Conservation (phyloP, 2,113 vertebrate species). For the Chroicocephalus ridibundus region DNA sequence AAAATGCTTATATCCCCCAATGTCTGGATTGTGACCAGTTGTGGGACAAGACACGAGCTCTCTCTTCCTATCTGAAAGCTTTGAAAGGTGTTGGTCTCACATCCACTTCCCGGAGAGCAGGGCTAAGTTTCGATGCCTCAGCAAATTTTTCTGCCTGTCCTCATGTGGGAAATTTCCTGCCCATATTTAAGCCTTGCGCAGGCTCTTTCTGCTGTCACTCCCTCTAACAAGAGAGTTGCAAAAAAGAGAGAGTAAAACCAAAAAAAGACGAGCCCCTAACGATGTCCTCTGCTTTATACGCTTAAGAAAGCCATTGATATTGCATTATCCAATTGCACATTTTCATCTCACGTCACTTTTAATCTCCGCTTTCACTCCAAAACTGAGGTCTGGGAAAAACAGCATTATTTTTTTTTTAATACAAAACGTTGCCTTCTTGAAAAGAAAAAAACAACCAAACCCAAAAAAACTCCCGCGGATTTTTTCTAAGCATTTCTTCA, state of each 20-base stretch:
- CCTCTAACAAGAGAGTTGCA: background rate
- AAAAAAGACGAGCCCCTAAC: background rate
- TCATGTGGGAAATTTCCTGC: slow-evolving; percentile 39
- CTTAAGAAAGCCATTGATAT: slow-evolving; percentile 7
- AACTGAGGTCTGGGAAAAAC: slow-evolving; percentile 60
- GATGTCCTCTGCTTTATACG: background rate
- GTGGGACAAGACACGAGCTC: background rate
- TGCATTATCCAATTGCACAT: slow-evolving; percentile 30
- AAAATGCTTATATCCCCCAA: background rate
- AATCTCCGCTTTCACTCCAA: slow-evolving; percentile 43
- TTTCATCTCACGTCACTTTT: slow-evolving; percentile 57
- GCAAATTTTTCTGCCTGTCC: background rate
- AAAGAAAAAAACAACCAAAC: background rate
- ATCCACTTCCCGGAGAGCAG: background rate
- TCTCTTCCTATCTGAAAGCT: background rate
- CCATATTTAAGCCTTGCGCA: background rate
- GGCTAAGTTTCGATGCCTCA: background rate
- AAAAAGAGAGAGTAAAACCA: background rate
- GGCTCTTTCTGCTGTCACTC: background rate
- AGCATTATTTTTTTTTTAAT: background rate
- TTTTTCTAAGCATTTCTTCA: background rate
- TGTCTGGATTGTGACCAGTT: background rate
- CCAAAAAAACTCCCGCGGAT: background rate
- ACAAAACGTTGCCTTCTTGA: slow-evolving; percentile 18
- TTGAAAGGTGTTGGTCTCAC: slow-evolving; percentile 37